Percentiles rank a stretch among this genome's conserved stretches.
Evolutionary conservation across 2,797 vertebrate species (phyloP).

Genomic region (Anguilla megastoma): DNA sequence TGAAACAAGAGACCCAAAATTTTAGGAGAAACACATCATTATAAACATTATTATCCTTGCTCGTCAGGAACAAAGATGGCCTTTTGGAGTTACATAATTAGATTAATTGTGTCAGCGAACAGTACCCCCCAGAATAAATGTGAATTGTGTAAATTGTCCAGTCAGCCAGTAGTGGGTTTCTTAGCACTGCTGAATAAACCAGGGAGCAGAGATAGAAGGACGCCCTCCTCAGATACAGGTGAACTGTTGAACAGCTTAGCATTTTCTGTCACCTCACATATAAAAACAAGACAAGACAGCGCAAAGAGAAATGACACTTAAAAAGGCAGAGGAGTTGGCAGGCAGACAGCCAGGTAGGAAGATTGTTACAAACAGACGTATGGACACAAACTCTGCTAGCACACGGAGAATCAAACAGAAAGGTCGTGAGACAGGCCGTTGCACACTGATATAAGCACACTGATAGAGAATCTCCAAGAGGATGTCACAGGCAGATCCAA

Average conservation of each 20-base stretch:
- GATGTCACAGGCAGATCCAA: background rate
- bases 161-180: background rate
- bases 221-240: slow-evolving; percentile 39
- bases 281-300: slow-evolving; percentile 5
- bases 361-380: background rate
- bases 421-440: slow-evolving; percentile 53
- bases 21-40: background rate
- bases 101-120: background rate
- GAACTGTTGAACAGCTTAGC: slow-evolving; percentile 24
- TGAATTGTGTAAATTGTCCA: background rate
- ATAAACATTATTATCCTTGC: background rate
- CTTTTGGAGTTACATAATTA: background rate
- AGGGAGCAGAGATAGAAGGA: slow-evolving; percentile 10
- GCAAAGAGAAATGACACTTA: background rate
- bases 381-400: slow-evolving; percentile 37
- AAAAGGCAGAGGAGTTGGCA: background rate
- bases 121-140: background rate
- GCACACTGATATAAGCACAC: slow-evolving; percentile 47
- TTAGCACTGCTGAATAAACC: slow-evolving; percentile 31
- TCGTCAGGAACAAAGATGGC: background rate
- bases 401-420: slow-evolving; percentile 34
- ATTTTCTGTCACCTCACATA: slow-evolving; percentile 13
- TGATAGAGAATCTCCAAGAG: slow-evolving; percentile 29
- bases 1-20: too few relatives aligned
- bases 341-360: background rate